Conservation (phyloP, 2,113 vertebrate species). For the Porphyrio hochstetteri region DNA sequence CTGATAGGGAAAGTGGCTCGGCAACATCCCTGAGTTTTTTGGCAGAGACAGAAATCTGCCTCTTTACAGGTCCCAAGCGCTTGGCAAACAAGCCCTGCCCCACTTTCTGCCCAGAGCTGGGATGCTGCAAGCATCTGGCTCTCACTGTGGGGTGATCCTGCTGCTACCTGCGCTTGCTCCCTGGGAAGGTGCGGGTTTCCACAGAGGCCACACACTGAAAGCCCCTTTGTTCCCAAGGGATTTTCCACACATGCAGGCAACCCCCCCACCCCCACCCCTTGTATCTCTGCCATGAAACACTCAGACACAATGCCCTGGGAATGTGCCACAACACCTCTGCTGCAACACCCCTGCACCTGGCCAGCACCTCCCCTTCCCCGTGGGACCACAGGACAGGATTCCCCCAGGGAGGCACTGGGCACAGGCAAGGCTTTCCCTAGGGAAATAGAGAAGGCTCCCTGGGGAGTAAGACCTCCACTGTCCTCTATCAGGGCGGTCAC, state of each 20-base stretch:
- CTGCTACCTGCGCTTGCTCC: rapidly evolving
- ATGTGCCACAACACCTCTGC: not conserved
- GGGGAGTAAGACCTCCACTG: not conserved
- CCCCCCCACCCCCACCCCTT: not conserved
- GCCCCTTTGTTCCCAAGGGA: not conserved
- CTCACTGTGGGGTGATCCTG: not conserved
- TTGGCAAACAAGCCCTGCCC: not conserved
- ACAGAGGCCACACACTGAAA: not conserved
- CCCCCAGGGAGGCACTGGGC: rapidly evolving
- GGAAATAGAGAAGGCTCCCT: not conserved
- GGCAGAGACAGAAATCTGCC: not conserved
- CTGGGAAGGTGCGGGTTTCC: not conserved
- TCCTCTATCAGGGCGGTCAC: not conserved
- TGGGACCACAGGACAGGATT: not conserved
- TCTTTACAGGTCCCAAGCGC: not conserved
- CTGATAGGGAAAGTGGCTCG: rapidly evolving
- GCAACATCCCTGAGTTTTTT: not conserved
- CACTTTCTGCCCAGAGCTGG: not conserved
- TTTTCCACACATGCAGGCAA: not conserved
- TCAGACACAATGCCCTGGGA: not conserved
- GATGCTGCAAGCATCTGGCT: not conserved
- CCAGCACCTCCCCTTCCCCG: not conserved
- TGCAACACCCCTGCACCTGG: not conserved
- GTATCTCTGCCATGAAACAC: not conserved
- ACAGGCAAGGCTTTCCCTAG: not conserved